These are phyloP conservation scores for Coccyzus lansbergi DNA, from an alignment of 2,797 vertebrate species.

Conservation along the genomic window DNA sequence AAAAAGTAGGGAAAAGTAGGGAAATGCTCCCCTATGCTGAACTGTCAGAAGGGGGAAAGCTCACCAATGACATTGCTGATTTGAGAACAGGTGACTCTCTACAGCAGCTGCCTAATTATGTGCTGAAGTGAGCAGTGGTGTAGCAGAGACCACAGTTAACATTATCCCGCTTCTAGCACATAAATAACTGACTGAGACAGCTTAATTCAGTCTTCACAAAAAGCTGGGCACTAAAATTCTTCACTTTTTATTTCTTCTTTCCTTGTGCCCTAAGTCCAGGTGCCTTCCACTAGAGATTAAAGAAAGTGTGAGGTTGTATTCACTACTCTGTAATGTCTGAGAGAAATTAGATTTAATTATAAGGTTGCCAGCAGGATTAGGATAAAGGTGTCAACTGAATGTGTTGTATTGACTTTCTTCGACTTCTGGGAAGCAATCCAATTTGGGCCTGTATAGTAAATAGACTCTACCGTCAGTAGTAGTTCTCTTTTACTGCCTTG, in stretches of 20 bases:
- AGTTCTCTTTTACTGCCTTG: background rate
- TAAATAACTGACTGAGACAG: background rate
- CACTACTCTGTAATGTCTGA: background rate
- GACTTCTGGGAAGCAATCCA: background rate
- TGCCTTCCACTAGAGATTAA: background rate
- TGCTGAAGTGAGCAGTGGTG: background rate
- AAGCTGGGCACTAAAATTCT: background rate
- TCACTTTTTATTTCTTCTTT: background rate
- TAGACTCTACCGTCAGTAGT: background rate
- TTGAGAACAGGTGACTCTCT: background rate
- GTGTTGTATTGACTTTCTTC: conserved; percentile 22
- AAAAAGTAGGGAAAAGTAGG: too few relatives aligned
- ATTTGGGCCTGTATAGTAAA: background rate
- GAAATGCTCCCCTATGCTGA: background rate
- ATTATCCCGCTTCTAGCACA: background rate
- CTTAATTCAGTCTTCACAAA: background rate
- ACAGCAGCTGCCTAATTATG: background rate
- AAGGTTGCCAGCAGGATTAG: conserved; percentile 7
- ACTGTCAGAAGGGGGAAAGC: background rate
- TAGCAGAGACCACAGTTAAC: background rate
- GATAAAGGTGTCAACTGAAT: background rate
- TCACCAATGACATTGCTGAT: background rate
- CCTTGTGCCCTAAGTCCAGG: background rate
- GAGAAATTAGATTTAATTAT: conserved; percentile 38
- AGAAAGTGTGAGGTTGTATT: background rate